Evolutionary conservation across 2,113 vertebrate genomes (phyloP).

Genomic region (Onychostruthus taczanowskii): DNA sequence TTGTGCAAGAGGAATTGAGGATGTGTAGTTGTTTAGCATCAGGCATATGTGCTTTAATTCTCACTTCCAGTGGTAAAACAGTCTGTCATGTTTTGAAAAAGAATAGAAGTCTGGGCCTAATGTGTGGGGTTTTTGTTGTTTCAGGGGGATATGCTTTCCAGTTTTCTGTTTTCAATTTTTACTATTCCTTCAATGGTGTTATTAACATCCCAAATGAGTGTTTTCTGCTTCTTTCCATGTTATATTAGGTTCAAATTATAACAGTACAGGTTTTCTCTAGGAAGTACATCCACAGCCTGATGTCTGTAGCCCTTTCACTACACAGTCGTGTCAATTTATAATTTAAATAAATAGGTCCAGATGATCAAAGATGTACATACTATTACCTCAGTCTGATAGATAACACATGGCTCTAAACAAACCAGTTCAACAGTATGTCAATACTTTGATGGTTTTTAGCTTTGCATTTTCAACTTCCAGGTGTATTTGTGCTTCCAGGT

Average conservation of each 20-base stretch:
- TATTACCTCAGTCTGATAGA: not conserved
- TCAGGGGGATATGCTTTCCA: constrained; percentile 26
- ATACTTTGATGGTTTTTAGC: not conserved
- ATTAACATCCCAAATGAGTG: not conserved
- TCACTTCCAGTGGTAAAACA: constrained; percentile 75
- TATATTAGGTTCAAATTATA: not conserved
- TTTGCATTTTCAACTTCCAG: not conserved
- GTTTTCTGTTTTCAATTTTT: constrained; percentile 6
- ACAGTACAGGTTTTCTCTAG: not conserved
- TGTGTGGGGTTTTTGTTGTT: not conserved
- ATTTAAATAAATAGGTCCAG: not conserved
- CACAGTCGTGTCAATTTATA: not conserved
- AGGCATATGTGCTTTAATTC: constrained; percentile 70
- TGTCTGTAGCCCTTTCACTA: not conserved
- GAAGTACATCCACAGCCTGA: not conserved
- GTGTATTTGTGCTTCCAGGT: not conserved
- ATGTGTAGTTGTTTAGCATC: constrained; percentile 71
- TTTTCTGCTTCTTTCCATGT: not conserved
- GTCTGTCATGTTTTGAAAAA: constrained; percentile 69
- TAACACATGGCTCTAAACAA: not conserved
- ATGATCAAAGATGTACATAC: not conserved
- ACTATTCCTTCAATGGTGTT: not conserved
- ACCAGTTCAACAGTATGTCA: not conserved
- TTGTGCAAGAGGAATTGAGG: constrained; percentile 69
- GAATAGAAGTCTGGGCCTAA: constrained; percentile 38